Evolutionary conservation across 1,140 invertebrate genomes (phyloP), one percentile per base, ranked within the genome.

Genomic region (Steinernema khuongi): DNA sequence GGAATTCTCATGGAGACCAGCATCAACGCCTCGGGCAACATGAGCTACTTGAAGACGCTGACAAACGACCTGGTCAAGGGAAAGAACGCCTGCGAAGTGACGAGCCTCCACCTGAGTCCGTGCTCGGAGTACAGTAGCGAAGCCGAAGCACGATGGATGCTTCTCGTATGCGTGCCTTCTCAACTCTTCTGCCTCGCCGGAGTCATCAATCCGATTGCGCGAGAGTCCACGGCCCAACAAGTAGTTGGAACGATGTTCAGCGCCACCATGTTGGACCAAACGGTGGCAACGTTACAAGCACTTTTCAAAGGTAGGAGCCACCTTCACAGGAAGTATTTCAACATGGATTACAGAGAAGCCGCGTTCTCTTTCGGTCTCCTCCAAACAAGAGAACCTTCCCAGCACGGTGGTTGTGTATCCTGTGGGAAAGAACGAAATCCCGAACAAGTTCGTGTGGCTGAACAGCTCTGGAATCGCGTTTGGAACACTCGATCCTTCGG

Each of bases 201-300:
- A 22, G 22, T 17, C 19, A 60, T 60, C 11, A 60, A 60, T 26
- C 50, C 50, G 11, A 60, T 60, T 22, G 19, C 50, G 22, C 14
- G 50, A 26, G 50, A 60, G 26, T 60, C 50, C 19, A 60, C 50
- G 50, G 50, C 50, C 26, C 50, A 60, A 60, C 50, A 60, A 22
- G 50, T 60, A 11, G 50, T 60, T 11, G 50, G 50, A 22, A 60
- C 50, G 11, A 60, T 60, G 50, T 22, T 60, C 7, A 60, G 50
- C 19, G 50, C 50, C 50, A n/a, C 36, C n/a, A 60, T 26, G 11
- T 60, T 60, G 11, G 50, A 60, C 22, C 50, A 60, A 26, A 60
- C 50, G 4, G 50, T 60, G 14, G 50, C 50, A 14, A 60, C 50
- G 4, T 22, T 60, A 22, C 11, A 60, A 26, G 14, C 50, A 7